phyloP scores from a whole-genome alignment of 2,797 vertebrate genomes.

The Takifugu rubripes region DNA sequence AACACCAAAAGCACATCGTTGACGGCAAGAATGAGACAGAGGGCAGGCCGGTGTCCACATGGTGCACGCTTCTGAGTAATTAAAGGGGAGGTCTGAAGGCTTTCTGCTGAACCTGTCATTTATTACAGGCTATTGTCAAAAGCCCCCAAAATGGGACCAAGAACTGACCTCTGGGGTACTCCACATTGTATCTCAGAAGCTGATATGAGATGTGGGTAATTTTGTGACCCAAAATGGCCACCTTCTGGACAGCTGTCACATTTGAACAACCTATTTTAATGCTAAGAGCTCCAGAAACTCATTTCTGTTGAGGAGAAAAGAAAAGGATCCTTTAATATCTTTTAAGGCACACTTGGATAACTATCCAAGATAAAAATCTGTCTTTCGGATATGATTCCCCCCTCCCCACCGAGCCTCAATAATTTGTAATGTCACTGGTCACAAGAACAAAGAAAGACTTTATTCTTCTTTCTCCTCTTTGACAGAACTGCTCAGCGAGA shows the following conservation, averaged over 20 bases:
- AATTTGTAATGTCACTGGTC: slow-evolving; percentile 21
- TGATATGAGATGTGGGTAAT: too few relatives aligned
- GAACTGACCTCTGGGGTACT: too few relatives aligned
- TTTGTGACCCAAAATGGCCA: not conserved
- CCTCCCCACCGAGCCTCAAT: slow-evolving; percentile 24
- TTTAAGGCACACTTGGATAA: slow-evolving; percentile 2
- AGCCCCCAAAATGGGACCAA: too few relatives aligned
- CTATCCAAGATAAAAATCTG: slow-evolving; percentile 8
- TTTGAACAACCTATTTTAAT: not conserved
- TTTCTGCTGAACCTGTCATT: too few relatives aligned
- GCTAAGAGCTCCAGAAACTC: not conserved
- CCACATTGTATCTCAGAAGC: too few relatives aligned
- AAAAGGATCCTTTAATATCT: not conserved
- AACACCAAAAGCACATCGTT: too few relatives aligned
- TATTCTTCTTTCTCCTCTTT: slow-evolving; percentile 8
- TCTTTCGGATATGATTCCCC: slow-evolving; percentile 10
- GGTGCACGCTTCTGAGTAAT: too few relatives aligned
- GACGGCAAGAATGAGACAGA: too few relatives aligned
- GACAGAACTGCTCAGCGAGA: slow-evolving; percentile 11
- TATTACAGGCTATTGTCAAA: too few relatives aligned
- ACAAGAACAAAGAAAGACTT: slow-evolving; percentile 22
- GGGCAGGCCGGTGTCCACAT: too few relatives aligned
- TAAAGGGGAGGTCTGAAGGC: too few relatives aligned
- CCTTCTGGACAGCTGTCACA: not conserved
- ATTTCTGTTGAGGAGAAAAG: not conserved